Percentiles rank a stretch among this genome's conserved stretches.
Conservation (phyloP, 1,140 invertebrate genomes). For the Caerostris extrusa region DNA sequence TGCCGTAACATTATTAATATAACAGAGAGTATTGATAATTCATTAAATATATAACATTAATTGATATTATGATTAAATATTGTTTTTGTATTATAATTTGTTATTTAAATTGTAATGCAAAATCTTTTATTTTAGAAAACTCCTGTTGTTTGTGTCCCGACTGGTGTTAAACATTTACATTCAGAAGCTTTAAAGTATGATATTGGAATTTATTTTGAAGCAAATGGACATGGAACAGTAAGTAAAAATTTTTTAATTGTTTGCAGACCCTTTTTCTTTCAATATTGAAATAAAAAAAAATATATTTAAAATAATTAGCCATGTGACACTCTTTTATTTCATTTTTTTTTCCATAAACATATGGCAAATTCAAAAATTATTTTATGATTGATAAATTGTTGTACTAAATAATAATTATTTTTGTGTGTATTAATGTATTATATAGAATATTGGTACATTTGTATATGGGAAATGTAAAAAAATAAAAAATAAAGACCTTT, state of each 20-base stretch:
- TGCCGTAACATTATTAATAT: too few species aligned
- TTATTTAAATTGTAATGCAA: neutral
- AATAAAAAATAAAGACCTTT: too few species aligned
- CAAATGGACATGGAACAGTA: conserved; percentile 98
- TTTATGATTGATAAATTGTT: too few species aligned
- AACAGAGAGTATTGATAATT: too few species aligned
- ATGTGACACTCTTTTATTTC: too few species aligned
- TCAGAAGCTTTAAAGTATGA: conserved; percentile 94
- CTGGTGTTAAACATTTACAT: conserved; percentile 99
- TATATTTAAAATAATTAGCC: too few species aligned
- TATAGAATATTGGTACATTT: too few species aligned
- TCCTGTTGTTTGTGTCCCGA: conserved; percentile 93
- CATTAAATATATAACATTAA: neutral
- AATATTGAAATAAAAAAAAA: neutral
- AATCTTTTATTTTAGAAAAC: conserved; percentile 81
- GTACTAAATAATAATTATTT: too few species aligned
- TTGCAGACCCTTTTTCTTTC: neutral
- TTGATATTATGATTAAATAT: neutral
- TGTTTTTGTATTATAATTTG: neutral
- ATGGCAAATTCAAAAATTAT: too few species aligned
- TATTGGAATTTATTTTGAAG: conserved; percentile 99
- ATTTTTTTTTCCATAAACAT: too few species aligned
- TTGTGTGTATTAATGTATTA: too few species aligned
- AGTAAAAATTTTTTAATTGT: neutral
- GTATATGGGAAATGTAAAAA: too few species aligned